Evolutionary conservation across 1,140 invertebrate genomes (phyloP).

Genomic region (Nomia melanderi): DNA sequence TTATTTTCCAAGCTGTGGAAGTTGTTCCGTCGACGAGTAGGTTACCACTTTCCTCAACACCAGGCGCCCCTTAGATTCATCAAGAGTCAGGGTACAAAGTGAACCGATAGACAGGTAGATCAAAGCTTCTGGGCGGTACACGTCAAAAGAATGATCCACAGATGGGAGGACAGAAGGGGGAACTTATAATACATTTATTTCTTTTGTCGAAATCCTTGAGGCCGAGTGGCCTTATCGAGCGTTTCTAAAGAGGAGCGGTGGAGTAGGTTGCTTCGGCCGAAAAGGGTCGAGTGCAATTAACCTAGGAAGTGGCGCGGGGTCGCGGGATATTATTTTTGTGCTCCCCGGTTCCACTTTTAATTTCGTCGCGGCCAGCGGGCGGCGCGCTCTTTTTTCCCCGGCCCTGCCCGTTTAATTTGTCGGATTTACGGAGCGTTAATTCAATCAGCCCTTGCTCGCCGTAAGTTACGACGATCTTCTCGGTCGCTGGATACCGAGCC

Average conservation of each 20-base stretch:
- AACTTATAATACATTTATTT: slow-evolving; percentile 13
- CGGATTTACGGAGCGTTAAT: slow-evolving; percentile 46
- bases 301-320: slow-evolving; percentile 26
- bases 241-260: slow-evolving; percentile 30
- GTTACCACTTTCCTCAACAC: too few species aligned
- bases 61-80: too few species aligned
- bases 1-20: too few species aligned
- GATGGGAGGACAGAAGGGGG: background rate
- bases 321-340: slow-evolving; percentile 40
- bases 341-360: slow-evolving; percentile 35
- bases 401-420: slow-evolving; percentile 21
- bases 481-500: background rate
- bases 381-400: background rate
- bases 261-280: slow-evolving; percentile 22
- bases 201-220: slow-evolving; percentile 23
- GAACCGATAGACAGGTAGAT: too few species aligned
- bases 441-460: slow-evolving; percentile 10
- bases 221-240: slow-evolving; percentile 19
- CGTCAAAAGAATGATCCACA: background rate
- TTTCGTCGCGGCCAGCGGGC: slow-evolving; percentile 19
- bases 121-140: background rate
- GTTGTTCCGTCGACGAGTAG: too few species aligned
- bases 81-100: too few species aligned
- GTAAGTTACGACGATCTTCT: background rate
- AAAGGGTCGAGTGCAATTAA: slow-evolving; percentile 54